Base-by-base conservation (phyloP, 2,888 invertebrate species). In the Pelosia muscerda region DNA sequence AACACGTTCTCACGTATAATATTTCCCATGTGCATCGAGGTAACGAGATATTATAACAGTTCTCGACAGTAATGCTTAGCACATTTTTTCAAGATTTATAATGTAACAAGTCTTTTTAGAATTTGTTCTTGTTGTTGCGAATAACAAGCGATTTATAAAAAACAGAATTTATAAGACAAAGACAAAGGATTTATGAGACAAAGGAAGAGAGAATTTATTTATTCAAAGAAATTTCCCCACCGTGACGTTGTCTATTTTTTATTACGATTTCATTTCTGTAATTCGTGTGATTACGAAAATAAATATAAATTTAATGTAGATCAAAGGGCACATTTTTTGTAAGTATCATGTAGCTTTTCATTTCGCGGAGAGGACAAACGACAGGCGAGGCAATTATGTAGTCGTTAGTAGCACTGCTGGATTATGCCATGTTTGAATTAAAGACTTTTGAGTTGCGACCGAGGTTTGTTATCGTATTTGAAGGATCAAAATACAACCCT, bases 11-110 rank as follows among this genome's bases (percentile, higher is more conserved):
- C 88, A 89, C 85, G 86, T 83, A 81, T 82, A 82, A 82, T 77
- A 86, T 86, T 88, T 88, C 88, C 84, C 86, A 87, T 86, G 84
- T 81, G 84, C 84, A 84, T 81, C 77, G 74, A 78, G 71, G 81
- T 84, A 83, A 84, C 80, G 79, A 83, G 81, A 82, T 81, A 82
- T 84, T 81, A 82, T 84, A 83, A 78, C 74, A 78, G 83, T 77
- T 82, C 83, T 76, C 72, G 76, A 76, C 75, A 83, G 79, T 81
- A 74, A 68, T 66, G 38, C 63, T 65, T 67, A 58, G 23, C 72
- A 58, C 42, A 66, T 76, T 75, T 77, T 75, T 70, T 61, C 63
- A 73, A 66, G 61, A 69, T 73, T 81, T 65, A 66, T 66, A 71
- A 75, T 65, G 68, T 60, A 73, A 63, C 34, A 72, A 63, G 74